A percentile compares a stretch with the other conserved stretches of the same genome.
Evolutionary conservation across 2,797 vertebrate species (phyloP).

Genomic region (Oryzias sinensis): DNA sequence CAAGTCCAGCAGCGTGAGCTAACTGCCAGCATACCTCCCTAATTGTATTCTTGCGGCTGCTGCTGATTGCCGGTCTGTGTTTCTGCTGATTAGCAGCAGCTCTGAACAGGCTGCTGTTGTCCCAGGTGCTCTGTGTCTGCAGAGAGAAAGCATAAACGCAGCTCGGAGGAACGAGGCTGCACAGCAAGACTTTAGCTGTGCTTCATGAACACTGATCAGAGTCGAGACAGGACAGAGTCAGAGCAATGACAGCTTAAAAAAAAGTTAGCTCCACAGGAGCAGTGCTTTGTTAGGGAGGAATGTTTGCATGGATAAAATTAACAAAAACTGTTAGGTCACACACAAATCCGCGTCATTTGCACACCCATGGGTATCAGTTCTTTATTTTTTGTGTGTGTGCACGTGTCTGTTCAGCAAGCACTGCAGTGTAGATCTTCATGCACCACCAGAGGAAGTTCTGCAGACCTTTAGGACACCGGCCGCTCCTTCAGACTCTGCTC

Average conservation of each 20-base stretch:
- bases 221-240: constrained; percentile 10
- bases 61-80: constrained; percentile 71
- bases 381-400: constrained; percentile 63
- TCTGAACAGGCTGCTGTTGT: constrained; percentile 79
- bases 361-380: too few relatives aligned
- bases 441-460: constrained; percentile 54
- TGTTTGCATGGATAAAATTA: too few relatives aligned
- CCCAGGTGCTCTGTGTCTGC: constrained; percentile 82
- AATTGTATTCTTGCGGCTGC: constrained; percentile 68
- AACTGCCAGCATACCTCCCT: constrained; percentile 57
- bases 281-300: too few relatives aligned
- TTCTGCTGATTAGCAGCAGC: constrained; percentile 78
- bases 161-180: constrained; percentile 65
- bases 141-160: constrained; percentile 73
- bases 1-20: constrained; percentile 49
- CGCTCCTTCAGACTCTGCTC: constrained; percentile 64
- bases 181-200: constrained; percentile 68
- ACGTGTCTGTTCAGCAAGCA: constrained; percentile 17
- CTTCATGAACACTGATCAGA: constrained; percentile 68
- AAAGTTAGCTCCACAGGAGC: too few relatives aligned
- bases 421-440: constrained; percentile 15
- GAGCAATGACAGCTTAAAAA: constrained; percentile 30
- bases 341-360: too few relatives aligned
- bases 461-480: constrained; percentile 37
- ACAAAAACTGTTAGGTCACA: too few relatives aligned